Conservation (phyloP, 2,113 vertebrate species). For the Carollia perspicillata region DNA sequence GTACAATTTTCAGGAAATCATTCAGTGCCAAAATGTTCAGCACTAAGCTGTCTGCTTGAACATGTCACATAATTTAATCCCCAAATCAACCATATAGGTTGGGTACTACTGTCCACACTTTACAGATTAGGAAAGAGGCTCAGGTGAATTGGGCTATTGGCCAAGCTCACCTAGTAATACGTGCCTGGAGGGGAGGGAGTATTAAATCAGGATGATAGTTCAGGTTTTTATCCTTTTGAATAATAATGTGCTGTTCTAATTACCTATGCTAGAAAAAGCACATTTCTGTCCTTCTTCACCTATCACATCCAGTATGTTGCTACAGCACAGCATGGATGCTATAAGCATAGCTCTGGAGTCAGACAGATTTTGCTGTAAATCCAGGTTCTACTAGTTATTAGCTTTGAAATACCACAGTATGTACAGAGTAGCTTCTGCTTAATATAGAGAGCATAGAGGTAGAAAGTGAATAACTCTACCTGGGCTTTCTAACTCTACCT, state of each 20-base stretch:
- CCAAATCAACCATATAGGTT: background rate
- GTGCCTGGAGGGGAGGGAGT: background rate
- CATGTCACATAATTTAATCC: background rate
- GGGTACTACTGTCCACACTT: background rate
- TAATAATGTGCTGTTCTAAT: background rate
- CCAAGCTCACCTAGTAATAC: background rate
- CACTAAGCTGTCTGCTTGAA: background rate
- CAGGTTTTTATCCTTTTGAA: background rate
- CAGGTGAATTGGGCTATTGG: background rate
- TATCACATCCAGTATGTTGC: background rate
- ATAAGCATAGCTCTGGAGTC: background rate
- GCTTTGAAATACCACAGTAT: background rate
- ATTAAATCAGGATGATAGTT: background rate
- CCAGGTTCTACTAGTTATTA: background rate
- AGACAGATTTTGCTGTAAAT: background rate
- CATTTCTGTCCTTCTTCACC: background rate
- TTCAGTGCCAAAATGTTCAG: background rate
- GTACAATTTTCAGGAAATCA: background rate
- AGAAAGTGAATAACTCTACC: background rate
- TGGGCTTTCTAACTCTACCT: background rate
- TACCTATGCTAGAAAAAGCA: background rate
- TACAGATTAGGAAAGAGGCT: background rate
- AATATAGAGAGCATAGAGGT: background rate
- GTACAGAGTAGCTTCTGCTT: background rate
- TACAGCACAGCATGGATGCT: background rate